These are phyloP conservation scores for Cheilosia impressa DNA, from an alignment of 2,888 invertebrate species.

Conservation along the genomic window DNA sequence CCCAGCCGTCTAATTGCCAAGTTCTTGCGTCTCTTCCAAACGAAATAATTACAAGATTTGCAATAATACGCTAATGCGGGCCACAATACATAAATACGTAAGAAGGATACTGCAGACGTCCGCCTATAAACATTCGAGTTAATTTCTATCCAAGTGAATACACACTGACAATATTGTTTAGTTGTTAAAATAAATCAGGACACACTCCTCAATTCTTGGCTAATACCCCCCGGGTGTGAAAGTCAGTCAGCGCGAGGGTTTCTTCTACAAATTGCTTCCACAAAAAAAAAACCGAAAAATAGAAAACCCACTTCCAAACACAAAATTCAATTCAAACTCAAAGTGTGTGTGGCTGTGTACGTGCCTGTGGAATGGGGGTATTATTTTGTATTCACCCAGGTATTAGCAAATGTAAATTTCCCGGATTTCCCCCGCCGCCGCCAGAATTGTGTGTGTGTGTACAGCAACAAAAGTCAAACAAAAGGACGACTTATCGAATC, in stretches of 20 bases:
- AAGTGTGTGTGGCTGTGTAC: constrained; percentile 22
- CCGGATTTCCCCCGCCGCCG: constrained; percentile 30
- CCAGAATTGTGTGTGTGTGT: background rate
- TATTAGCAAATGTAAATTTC: constrained; percentile 68
- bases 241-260: constrained; percentile 62
- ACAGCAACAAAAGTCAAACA: constrained; percentile 69
- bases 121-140: constrained; percentile 74
- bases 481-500: constrained; percentile 47
- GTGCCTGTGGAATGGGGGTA: constrained; percentile 25
- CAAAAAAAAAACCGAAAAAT: constrained; percentile 19
- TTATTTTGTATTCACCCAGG: constrained; percentile 63
- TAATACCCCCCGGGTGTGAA: constrained; percentile 75
- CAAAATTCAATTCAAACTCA: constrained; percentile 47
- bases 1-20: constrained; percentile 55
- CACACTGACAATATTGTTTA: constrained; percentile 76
- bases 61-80: constrained; percentile 66
- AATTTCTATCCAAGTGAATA: constrained; percentile 75
- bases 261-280: constrained; percentile 64
- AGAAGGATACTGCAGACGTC: constrained; percentile 54
- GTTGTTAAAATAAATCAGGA: constrained; percentile 75
- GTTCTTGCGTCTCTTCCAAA: constrained; percentile 33
- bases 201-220: constrained; percentile 72
- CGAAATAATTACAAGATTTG: constrained; percentile 66
- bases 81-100: background rate
- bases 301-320: background rate